These are phyloP conservation scores for Hymenopus coronatus DNA, from an alignment of 2,888 invertebrate species.

Conservation along the genomic window DNA sequence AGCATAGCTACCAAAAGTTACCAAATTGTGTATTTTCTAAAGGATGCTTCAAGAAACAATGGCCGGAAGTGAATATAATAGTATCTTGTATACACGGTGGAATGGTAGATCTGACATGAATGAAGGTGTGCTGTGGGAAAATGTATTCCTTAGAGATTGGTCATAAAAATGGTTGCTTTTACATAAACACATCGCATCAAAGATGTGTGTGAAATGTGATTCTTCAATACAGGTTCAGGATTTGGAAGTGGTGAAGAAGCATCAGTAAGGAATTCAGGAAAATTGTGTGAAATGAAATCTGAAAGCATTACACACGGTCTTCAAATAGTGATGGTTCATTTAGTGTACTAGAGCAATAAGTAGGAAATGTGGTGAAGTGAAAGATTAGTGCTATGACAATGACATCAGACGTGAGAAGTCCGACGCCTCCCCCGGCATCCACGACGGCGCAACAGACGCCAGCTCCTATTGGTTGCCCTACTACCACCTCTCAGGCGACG, in stretches of 20 bases:
- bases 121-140: background rate
- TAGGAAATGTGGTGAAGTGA: background rate
- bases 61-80: background rate
- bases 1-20: background rate
- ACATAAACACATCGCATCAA: background rate
- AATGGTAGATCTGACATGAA: background rate
- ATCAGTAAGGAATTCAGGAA: too few relatives aligned
- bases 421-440: conserved; percentile 18
- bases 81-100: background rate
- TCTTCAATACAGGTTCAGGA: background rate
- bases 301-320: too few relatives aligned
- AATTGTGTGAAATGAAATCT: background rate
- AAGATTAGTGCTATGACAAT: background rate
- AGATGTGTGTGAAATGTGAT: background rate
- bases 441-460: conserved; percentile 51
- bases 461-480: conserved; percentile 75
- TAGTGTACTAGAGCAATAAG: background rate
- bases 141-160: background rate
- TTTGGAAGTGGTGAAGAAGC: background rate
- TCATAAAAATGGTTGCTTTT: background rate
- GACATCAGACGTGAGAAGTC: conserved; percentile 28
- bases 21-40: background rate
- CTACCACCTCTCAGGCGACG: conserved; percentile 41
- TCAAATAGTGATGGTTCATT: background rate
- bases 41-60: background rate